Base-by-base conservation (phyloP, 2,888 invertebrate species). In the Aleiodes alternator region DNA sequence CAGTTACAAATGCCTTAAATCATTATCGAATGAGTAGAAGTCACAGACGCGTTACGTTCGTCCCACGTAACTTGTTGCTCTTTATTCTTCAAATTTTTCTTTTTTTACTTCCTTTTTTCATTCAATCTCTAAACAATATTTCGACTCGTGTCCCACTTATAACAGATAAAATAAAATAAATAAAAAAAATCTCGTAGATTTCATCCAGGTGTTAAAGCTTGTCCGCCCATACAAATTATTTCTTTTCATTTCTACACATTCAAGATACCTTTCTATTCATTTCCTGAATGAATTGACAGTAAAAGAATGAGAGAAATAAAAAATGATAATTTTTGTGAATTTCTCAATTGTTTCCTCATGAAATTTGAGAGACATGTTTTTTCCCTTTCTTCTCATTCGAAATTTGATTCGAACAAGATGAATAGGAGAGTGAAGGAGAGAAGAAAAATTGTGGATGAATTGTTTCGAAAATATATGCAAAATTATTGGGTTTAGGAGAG, bases 81-180 rank as follows among this genome's bases (percentile, higher is more conserved):
- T 59, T 59, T 59, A 59, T 59, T 64, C 29, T 64, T 48, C 7
- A 5, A 43, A 43, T 43, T 9, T 43, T 43, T 43, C 3, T 43
- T 43, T 3, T 9, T 43, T 43, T 43, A 7, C 23, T 23, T 23
- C 9, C 9, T 43, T 43, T 11, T 43, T 43, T 16, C 16, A 8
- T 64, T 43, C 14, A 64, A 64, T 64, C 48, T 23, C 64, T 16
- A 64, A 23, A 48, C 48, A 48, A 64, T 64, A 64, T 64, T 64
- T 64, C 12, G 64, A 64, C 64, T 64, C 14, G 64, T 64, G 64
- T 64, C 64, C 64, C 64, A 64, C 64, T 48, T 64, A 64, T 48
- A 43, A 64, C 48, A 64, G 64, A 48, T 64, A 48, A 48, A 48
- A 43, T 38, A 43, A 43, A 43, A 43, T 9, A 34, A 34, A 34